Percentiles rank a stretch among this genome's conserved stretches.
Conservation (phyloP, 2,113 vertebrate genomes). For the Sebastes fasciatus region DNA sequence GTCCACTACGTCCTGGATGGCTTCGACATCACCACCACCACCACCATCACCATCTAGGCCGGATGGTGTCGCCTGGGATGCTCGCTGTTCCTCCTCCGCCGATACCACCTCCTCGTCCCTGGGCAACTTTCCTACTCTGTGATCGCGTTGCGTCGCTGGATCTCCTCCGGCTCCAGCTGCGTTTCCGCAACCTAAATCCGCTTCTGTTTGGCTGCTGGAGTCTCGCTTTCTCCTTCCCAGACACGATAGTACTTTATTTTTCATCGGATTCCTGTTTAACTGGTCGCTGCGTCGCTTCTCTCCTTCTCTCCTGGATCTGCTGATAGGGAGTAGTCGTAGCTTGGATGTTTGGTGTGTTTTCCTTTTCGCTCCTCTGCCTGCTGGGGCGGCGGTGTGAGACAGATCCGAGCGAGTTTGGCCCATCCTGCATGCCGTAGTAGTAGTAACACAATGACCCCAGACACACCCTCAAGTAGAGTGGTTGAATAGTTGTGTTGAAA, state of each 20-base stretch:
- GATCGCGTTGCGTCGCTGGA: conserved; percentile 65
- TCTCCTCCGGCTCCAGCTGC: conserved; percentile 34
- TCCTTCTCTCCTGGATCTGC: conserved; percentile 19
- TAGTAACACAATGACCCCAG: conserved; percentile 20
- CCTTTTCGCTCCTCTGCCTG: conserved; percentile 63
- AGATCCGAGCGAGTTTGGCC: conserved; percentile 78
- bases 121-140: conserved; percentile 74
- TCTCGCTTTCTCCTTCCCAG: conserved; percentile 71
- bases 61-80: conserved; percentile 17
- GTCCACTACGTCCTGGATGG: conserved; percentile 21
- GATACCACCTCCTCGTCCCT: conserved; percentile 71
- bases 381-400: conserved; percentile 37
- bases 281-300: conserved; percentile 47
- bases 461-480: conserved; percentile 67
- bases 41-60: conserved; percentile 23
- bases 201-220: conserved; percentile 45
- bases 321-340: conserved; percentile 35
- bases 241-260: conserved; percentile 77
- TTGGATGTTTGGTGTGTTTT: conserved; percentile 45
- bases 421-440: conserved; percentile 81
- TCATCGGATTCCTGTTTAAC: conserved; percentile 72
- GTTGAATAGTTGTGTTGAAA: conserved; percentile 11
- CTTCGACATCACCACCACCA: neutral
- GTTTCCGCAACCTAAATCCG: conserved; percentile 39
- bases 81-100: conserved; percentile 37